phyloP scores from a whole-genome alignment of 2,888 invertebrate genomes.

The Orthosia incerta region DNA sequence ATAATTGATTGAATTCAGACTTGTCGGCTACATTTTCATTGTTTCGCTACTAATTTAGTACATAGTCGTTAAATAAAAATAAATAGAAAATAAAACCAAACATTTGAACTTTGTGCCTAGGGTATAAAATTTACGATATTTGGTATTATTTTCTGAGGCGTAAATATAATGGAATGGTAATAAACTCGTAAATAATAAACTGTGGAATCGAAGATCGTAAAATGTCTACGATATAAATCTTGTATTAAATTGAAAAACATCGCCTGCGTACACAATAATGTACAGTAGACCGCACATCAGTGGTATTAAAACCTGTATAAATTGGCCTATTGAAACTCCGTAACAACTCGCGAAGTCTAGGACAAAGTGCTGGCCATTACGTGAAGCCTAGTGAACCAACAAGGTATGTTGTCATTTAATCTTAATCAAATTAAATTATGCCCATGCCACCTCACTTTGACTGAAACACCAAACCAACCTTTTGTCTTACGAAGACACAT shows the following conservation, averaged over 20 bases:
- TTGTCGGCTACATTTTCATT: slow-evolving; percentile 14
- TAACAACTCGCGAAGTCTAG: neutral
- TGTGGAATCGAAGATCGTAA: slow-evolving; percentile 41
- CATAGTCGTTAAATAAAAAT: slow-evolving; percentile 10
- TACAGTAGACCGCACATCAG: neutral
- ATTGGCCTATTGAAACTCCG: neutral
- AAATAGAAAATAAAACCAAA: slow-evolving; percentile 12
- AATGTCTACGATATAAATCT: slow-evolving; percentile 37
- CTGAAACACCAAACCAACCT: too few species aligned
- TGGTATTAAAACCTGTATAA: neutral
- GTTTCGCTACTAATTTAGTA: slow-evolving; percentile 16
- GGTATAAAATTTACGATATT: slow-evolving; percentile 51
- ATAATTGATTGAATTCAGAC: slow-evolving; percentile 25
- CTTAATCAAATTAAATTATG: too few species aligned
- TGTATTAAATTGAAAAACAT: slow-evolving; percentile 39
- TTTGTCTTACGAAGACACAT: too few species aligned
- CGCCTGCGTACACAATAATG: neutral
- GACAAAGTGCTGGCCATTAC: neutral
- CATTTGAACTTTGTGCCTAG: slow-evolving; percentile 32
- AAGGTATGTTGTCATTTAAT: too few species aligned
- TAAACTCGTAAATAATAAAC: slow-evolving; percentile 52
- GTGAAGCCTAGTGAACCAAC: too few species aligned
- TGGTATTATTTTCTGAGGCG: slow-evolving; percentile 31
- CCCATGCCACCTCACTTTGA: too few species aligned
- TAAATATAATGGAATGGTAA: slow-evolving; percentile 38